Base-by-base conservation (phyloP, 2,797 vertebrate species). In the Protonibea diacanthus region DNA sequence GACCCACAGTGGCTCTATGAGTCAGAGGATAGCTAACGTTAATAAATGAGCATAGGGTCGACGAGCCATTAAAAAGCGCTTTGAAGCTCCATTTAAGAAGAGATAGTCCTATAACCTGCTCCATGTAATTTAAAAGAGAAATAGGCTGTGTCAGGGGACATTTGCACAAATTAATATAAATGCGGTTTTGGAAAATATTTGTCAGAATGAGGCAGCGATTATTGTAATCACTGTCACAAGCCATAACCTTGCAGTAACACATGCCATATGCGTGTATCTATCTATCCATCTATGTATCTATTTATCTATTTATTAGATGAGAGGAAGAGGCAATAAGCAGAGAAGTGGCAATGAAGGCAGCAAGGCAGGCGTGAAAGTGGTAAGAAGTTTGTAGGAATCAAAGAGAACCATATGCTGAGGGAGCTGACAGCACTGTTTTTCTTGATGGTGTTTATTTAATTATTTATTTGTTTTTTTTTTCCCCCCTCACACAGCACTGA, bases 31-130 rank as follows among this genome's bases (percentile, higher is more conserved):
- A 27, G 56, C 61, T 81, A 88, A 88, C 69, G 70, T 83, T 91
- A 90, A 91, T 88, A 90, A 87, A 89, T 81, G 80, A 87, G 80
- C 60, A 11, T 6, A 3, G 17, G 64, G 56, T 82, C 5, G 72
- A 85, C 61, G 12, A 90, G 80, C 84, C 80, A 87, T 89, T 91
- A 86, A 90, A 86, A 88, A 76, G 76, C 48, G 49, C 75, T 91
- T 92, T 87, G 70, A 84, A 87, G 81, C 74, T 70, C 59, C 60
- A 81, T 91, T 88, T 76, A 60, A 70, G 64, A 73, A 88, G 86
- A 76, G 64, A 91, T 74, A 18, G 42, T 76, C 57, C 57, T 74
- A 56, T 77, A 88, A 89, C 82, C 81, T 86, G 75, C 66, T 80
- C 59, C 21, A 15, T 71, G 76, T 84, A 76, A 87, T 82, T 88